A percentile compares a stretch with the other conserved stretches of the same genome.
These are phyloP conservation scores for Trisateles emortualis DNA, from an alignment of 2,888 invertebrate genomes.

Conservation along the genomic window DNA sequence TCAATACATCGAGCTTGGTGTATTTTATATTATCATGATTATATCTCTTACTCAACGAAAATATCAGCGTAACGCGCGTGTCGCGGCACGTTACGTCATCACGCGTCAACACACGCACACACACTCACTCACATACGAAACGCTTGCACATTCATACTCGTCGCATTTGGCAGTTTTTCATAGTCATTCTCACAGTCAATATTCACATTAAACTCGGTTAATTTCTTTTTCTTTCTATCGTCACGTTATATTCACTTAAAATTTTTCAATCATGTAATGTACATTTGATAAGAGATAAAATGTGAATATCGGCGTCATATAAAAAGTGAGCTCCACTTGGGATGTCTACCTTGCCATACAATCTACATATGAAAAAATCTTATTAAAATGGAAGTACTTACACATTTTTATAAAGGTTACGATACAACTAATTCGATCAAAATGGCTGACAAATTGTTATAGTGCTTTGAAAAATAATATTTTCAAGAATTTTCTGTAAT, in stretches of 20 bases:
- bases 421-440: conserved; percentile 80
- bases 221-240: too few relatives aligned
- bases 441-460: conserved; percentile 81
- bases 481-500: conserved; percentile 71
- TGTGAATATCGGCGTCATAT: conserved; percentile 74
- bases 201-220: conserved; percentile 74
- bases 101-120: conserved; percentile 44
- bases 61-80: conserved; percentile 62
- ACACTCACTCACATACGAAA: conserved; percentile 37
- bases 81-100: conserved; percentile 33
- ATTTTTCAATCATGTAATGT: conserved; percentile 48
- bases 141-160: conserved; percentile 46
- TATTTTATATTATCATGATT: conserved; percentile 80
- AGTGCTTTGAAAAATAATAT: conserved; percentile 77
- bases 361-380: conserved; percentile 81
- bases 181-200: conserved; percentile 74
- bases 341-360: conserved; percentile 77
- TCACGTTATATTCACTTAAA: conserved; percentile 37
- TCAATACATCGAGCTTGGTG: conserved; percentile 79
- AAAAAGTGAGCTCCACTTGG: conserved; percentile 71
- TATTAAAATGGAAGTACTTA: conserved; percentile 86
- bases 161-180: conserved; percentile 84
- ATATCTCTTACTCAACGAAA: conserved; percentile 78
- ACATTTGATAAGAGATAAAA: conserved; percentile 62
- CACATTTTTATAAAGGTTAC: conserved; percentile 71